Evolutionary conservation across 2,113 vertebrate genomes (phyloP), one percentile per base, ranked within the genome.

Genomic region (Chaetura pelagica): DNA sequence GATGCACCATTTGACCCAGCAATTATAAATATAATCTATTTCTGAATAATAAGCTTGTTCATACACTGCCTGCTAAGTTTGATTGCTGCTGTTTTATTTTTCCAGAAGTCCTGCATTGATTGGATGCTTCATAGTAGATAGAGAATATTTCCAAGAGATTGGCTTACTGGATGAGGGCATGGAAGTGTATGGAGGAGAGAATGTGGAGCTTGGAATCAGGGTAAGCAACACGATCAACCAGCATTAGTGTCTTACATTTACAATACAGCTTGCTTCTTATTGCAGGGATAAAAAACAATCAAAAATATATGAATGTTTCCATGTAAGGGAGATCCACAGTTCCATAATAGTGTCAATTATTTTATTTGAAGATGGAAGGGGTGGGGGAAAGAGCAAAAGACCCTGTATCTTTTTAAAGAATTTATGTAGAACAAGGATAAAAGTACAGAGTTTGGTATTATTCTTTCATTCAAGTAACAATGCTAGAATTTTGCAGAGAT

Each of bases 131-230:
- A 99, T 99, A 94, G 99, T 99, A 97, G 99, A 99, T 77, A 98
- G 99, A 95, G 98, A 99, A 80, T 99, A 99, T 95, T 99, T 99
- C 97, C 99, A 99, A 82, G 99, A 99, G 98, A 99, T 99, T 35
- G 99, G 99, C 62, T 97, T 99, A 61, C 96, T 99, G 91, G 99
- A 99, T 62, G 99, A 99, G 97, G 99, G 99, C 87, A 99, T 99
- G 99, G 99, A 99, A 96, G 98, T 99, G 44, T 99, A 99, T 0
- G 99, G 99, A 58, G 99, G 99, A 78, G 99, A 99, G 93, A 99
- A 99, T 22, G 99, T 99, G 55, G 99, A 99, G 97, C 99, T 99
- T 0, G 99, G 99, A 35, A 98, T 99, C 95, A 98, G 99, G 98
- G 99, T 99, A 98, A 99, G 98, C 44, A 95, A 24, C 4, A 29